These are phyloP conservation scores for Aselliscus stoliczkanus DNA, from an alignment of 2,797 vertebrate species.

Conservation along the genomic window DNA sequence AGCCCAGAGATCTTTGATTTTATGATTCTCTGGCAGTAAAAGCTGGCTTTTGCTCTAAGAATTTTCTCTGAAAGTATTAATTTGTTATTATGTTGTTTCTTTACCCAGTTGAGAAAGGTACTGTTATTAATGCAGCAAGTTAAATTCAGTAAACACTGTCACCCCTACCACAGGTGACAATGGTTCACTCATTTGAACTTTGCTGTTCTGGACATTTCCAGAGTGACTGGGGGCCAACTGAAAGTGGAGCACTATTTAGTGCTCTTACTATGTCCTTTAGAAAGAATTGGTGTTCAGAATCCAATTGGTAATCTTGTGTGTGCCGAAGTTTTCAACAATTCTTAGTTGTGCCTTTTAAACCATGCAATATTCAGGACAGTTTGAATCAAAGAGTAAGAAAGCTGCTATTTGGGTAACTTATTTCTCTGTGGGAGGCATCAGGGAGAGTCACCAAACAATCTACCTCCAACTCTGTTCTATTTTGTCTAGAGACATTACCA, in stretches of 20 bases:
- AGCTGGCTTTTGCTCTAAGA: constrained; percentile 80
- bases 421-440: constrained; percentile 57
- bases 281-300: constrained; percentile 58
- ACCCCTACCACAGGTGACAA: constrained; percentile 80
- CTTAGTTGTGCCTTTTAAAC: constrained; percentile 82
- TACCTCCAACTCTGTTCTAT: constrained; percentile 88
- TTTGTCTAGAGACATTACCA: constrained; percentile 86
- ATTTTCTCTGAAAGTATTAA: constrained; percentile 76
- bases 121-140: constrained; percentile 74
- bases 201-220: constrained; percentile 71
- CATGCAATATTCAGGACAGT: constrained; percentile 81
- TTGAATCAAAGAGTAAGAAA: constrained; percentile 80
- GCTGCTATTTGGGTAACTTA: constrained; percentile 82
- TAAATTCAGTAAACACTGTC: constrained; percentile 78
- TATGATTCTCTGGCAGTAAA: constrained; percentile 71
- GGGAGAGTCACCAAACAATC: constrained; percentile 83
- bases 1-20: constrained; percentile 74
- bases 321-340: constrained; percentile 46
- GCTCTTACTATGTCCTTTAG: constrained; percentile 71
- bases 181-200: constrained; percentile 79
- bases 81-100: constrained; percentile 78
- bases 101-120: constrained; percentile 70
- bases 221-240: constrained; percentile 74
- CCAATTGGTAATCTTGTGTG: constrained; percentile 38
- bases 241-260: constrained; percentile 70